Evolutionary conservation across 2,888 invertebrate species (phyloP), one percentile per base, ranked within the genome.

Genomic region (Ametastegia equiseti): DNA sequence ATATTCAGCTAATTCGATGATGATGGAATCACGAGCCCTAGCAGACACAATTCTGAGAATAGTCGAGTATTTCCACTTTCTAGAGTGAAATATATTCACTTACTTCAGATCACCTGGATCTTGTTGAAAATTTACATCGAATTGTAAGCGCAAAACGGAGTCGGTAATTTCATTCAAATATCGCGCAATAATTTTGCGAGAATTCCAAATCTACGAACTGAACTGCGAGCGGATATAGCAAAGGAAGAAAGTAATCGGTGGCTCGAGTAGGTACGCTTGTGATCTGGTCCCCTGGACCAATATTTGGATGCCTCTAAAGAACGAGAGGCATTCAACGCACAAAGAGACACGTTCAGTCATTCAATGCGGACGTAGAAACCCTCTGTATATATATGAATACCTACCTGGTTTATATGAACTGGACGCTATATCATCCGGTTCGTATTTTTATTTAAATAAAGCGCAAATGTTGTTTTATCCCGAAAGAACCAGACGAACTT

Each of bases 361-460:
- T 54, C 75, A 33, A 19, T 2, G 4, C 42, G 73, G 30, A 47
- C n/a, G 7, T 7, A 42, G 50, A 50, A 47, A 30, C 11, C 6
- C 42, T 47, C 11, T 15, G 15, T n/a, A n/a, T n/a, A n/a, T n/a
- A n/a, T n/a, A 33, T 47, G 33, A 73, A 73, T 73, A 73, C 47
- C 23, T 50, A 3, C 50, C n/a, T n/a, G n/a, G n/a, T n/a, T 42
- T 42, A 50, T 33, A 42, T 42, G n/a, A 42, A 42, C 27, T 5
- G 2, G 27, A 69, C 42, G n/a, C n/a, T 30, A 2, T 7, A 7
- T 30, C 63, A 33, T 2, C 23, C 33, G 30, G 39, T 47, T 47
- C 3, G 73, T 50, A 73, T 50, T 73, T 69, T 73, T 50, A 50
- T 73, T 73, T 50, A 73, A 73, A 73, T 71, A 50, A 30, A 73